These are phyloP conservation scores for Euura lappo DNA, from an alignment of 1,140 invertebrate species.

Conservation along the genomic window DNA sequence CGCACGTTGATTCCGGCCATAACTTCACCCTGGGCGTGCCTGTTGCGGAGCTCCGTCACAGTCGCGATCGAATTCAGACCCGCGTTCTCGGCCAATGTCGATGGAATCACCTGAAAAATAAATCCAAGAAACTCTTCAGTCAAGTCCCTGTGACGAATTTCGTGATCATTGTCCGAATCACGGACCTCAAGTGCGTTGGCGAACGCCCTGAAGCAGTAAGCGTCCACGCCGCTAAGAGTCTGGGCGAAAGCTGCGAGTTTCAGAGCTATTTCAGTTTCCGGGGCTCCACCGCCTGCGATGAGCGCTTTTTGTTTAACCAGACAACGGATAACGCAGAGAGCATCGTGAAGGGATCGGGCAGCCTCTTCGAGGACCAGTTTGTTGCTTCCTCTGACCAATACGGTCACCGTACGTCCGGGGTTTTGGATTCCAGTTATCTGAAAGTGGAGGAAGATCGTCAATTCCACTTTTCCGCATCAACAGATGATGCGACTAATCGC, in stretches of 20 bases:
- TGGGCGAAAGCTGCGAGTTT: slow-evolving; percentile 84
- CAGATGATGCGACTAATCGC: too few relatives aligned
- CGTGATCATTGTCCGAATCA: neutral
- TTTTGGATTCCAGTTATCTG: slow-evolving; percentile 89
- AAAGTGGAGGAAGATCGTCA: slow-evolving; percentile 18
- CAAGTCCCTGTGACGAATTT: too few relatives aligned
- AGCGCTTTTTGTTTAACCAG: slow-evolving; percentile 91
- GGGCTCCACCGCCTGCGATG: slow-evolving; percentile 95
- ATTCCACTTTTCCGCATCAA: too few relatives aligned
- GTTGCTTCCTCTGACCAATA: slow-evolving; percentile 96
- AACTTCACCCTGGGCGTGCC: slow-evolving; percentile 85
- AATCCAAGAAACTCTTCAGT: neutral
- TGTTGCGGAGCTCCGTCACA: slow-evolving; percentile 94
- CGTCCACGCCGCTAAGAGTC: slow-evolving; percentile 87
- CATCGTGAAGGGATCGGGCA: slow-evolving; percentile 95
- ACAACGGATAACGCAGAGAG: slow-evolving; percentile 97
- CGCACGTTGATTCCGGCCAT: slow-evolving; percentile 96
- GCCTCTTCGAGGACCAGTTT: slow-evolving; percentile 96
- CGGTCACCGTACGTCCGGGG: slow-evolving; percentile 89
- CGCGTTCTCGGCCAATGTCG: slow-evolving; percentile 98
- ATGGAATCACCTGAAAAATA: slow-evolving; percentile 74
- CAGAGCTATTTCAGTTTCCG: slow-evolving; percentile 93
- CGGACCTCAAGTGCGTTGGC: slow-evolving; percentile 92
- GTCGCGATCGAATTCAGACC: slow-evolving; percentile 98
- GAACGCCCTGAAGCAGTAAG: slow-evolving; percentile 94